A percentile compares a stretch with the other conserved stretches of the same genome.
Evolutionary conservation across 2,888 invertebrate genomes (phyloP).

Genomic region (Oscheius sp.): DNA sequence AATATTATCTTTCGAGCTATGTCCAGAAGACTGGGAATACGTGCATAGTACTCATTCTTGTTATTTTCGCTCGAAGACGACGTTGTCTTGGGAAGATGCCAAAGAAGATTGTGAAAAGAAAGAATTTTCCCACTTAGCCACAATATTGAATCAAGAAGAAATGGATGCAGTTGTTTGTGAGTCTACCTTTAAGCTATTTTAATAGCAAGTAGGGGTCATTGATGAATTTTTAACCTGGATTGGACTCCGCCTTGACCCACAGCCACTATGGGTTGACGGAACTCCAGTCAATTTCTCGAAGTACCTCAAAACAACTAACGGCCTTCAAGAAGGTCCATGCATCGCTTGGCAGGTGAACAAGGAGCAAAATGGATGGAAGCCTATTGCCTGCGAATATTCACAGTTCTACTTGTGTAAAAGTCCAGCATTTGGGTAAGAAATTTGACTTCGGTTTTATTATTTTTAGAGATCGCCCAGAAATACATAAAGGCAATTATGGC

Average conservation of each 20-base stretch:
- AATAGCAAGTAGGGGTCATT: slow-evolving; percentile 12
- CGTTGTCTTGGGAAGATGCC: slow-evolving; percentile 18
- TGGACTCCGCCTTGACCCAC: neutral
- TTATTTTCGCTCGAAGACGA: neutral
- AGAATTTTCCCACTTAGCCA: neutral
- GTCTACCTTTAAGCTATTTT: too few relatives aligned
- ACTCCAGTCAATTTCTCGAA: neutral
- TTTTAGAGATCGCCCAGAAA: neutral
- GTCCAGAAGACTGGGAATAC: slow-evolving; percentile 7
- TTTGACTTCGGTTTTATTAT: neutral
- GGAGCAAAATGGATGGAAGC: slow-evolving; percentile 21
- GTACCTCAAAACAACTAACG: neutral
- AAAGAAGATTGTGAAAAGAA: neutral
- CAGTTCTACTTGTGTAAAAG: slow-evolving; percentile 25
- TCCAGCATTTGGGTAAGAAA: slow-evolving; percentile 4
- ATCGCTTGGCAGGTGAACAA: slow-evolving; percentile 15
- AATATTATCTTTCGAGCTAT: too few relatives aligned
- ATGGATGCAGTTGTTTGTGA: slow-evolving; percentile 6
- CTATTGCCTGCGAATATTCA: slow-evolving; percentile 21
- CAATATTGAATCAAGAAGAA: slow-evolving; percentile 19
- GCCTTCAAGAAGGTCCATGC: slow-evolving; percentile 4
- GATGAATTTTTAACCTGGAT: slow-evolving; percentile 27
- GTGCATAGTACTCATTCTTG: slow-evolving; percentile 17
- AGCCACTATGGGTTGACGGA: slow-evolving; percentile 3
- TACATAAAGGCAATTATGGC: neutral